A percentile compares a stretch with the other conserved stretches of the same genome.
phyloP scores from a whole-genome alignment of 2,113 vertebrate species.

The Butorides virescens region DNA sequence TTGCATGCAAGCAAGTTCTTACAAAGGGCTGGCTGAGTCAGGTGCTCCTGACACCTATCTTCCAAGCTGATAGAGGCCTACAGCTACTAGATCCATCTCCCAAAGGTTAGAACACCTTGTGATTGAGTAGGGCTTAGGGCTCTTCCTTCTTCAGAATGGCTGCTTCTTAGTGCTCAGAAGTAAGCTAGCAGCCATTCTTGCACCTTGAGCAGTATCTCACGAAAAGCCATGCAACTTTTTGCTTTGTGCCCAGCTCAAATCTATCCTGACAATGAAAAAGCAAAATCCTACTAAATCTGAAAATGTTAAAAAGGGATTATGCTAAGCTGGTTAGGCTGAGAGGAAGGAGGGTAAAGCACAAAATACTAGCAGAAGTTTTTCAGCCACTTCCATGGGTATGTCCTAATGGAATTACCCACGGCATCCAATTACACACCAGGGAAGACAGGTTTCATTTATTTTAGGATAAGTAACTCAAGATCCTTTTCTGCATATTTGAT shows the following conservation, averaged over 20 bases:
- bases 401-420: not conserved
- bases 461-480: not conserved
- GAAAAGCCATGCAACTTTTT: not conserved
- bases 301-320: not conserved
- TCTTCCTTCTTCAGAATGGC: not conserved
- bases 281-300: not conserved
- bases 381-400: not conserved
- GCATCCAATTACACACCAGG: not conserved
- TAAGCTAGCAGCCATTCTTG: not conserved
- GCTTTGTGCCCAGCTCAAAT: not conserved
- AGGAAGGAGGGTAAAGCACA: not conserved
- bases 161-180: not conserved
- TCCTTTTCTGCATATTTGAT: not conserved
- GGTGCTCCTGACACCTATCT: not conserved
- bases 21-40: not conserved
- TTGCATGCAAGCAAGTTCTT: not conserved
- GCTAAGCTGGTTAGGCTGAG: not conserved
- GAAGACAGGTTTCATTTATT: not conserved
- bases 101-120: not conserved
- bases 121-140: not conserved
- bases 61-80: not conserved
- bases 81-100: not conserved
- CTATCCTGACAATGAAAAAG: not conserved
- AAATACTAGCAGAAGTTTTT: not conserved
- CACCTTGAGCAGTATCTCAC: not conserved